Base-by-base conservation (phyloP, 1,140 invertebrate genomes). In the Helicorthomorpha holstii region DNA sequence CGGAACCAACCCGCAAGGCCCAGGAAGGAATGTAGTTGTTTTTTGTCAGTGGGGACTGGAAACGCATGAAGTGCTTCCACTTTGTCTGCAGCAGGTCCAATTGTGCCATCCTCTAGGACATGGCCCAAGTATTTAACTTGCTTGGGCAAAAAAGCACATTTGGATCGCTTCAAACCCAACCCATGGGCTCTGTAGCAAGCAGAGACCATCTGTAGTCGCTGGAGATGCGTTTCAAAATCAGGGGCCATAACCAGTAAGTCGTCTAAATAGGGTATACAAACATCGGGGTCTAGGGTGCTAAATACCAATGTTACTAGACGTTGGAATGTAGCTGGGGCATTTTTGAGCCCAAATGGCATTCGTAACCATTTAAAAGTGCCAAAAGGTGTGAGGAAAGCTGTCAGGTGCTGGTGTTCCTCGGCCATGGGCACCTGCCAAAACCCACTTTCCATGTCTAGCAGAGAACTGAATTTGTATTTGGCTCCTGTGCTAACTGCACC, bases 1-100 rank as follows among this genome's bases (percentile, higher is more conserved):
- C 68, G 48, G 50, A 64, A 70, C 47, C 68, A 69, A 14, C 58
- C 56, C 0, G 58, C 50, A 26, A 68, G 27, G 1, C 65, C 66
- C 2, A 68, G 42, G 50, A 68, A 65, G 0, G 54, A 54, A 50
- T 58, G 52, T 2, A 60, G 27, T 24, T 56, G 48, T 24, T 56
- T 49, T 29, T 52, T 21, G 48, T 53, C 56, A 22, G 16, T 58
- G n/a, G 56, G 56, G 2, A 2, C 16, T 16, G 48, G 50, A n/a
- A 47, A 56, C 2, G 57, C 34, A 14, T 23, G 7, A 2, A 57
- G 41, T 3, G 19, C 43, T 50, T 26, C n/a, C 1, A 53, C 49
- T 52, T 54, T 59, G 1, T 23, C 19, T 7, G 45, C 24, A 1
- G 14, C 27, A 1, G 54, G 54, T 2, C 26, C 22, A 1, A 51